Base-by-base conservation (phyloP, 2,888 invertebrate genomes). In the Teinopalpus imperialis region DNA sequence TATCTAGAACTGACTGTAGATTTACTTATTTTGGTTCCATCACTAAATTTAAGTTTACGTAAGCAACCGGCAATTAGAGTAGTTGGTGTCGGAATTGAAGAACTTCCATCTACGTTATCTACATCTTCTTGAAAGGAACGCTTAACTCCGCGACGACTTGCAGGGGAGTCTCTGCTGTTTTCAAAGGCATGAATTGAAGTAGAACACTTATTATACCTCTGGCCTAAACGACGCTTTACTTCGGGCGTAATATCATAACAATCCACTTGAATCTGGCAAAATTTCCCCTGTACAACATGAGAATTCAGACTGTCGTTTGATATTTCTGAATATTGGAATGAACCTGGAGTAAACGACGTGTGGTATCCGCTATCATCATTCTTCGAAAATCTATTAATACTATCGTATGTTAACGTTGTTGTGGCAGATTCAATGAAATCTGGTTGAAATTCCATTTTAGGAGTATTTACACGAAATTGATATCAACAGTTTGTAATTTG, bases 301-400 rank as follows among this genome's bases (percentile, higher is more conserved):
- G 73, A 61, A 49, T 74, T 72, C 7, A 71, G 52, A 50, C 69
- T 79, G 23, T 78, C 78, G 48, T 61, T 73, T 1, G 77, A 74
- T 53, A 77, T 46, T 51, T 74, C 74, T 0, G 77, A 77, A 48
- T 65, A 70, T 57, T 80, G 81, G 26, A 82, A 62, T 6, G 86
- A 81, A 13, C 81, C 70, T 26, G 82, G 82, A 21, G 86, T 83
- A 51, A 71, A 79, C 1, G 81, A 77, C 32, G 86, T 85, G 45
- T 85, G 81, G 54, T 87, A 88, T 27, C 88, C 88, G 61, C 88
- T 88, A 52, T 88, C 88, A 60, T 87, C 86, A n/a, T 70, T 59
- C 51, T 69, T 76, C 55, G 70, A 76, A 54, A 73, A 72, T 49
- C 68, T 72, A 23, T 34, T 40, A 32, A 68, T 57, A 50, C 61